Base-by-base conservation (phyloP, 2,888 invertebrate genomes). In the Eurytoma californica region DNA sequence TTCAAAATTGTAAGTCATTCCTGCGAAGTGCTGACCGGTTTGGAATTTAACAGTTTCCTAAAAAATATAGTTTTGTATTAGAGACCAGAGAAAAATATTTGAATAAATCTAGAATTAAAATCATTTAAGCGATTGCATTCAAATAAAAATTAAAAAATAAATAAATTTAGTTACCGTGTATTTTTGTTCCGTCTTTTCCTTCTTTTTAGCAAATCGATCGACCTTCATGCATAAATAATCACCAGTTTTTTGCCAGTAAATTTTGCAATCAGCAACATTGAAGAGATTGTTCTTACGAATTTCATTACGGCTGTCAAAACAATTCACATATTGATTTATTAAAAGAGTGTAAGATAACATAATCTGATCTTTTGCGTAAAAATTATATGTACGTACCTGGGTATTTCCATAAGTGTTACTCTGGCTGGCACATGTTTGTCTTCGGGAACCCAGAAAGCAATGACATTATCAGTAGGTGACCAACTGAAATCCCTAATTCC, bases 381-480 rank as follows among this genome's bases (percentile, higher is more conserved):
- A 63, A 30, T 80, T 68, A 9, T 39, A 1, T 39, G 1, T 39
- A 81, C 68, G 82, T 86, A 92, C 92, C 95, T 96, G 3, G 98
- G 98, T 82, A 99, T 94, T 90, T 98, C 97, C 70, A 98, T 92
- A 0, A 99, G 92, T 0, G 97, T 97, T 1, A 99, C 98, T 86
- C 98, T 93, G 0, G 98, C 98, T 12, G 99, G 98, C 0, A 97
- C 97, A 88, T 97, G 96, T 87, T 98, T 97, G 88, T 97, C 95
- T 91, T 99, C 99, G 0, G 98, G 97, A 3, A 98, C 98, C 98
- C 99, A 99, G 90, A 98, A 99, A 0, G 98, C 98, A 66, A 99
- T 93, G 53, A 96, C 93, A 88, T 98, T 98, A 89, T 98, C 98
- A 0, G 98, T 96, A 0, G 99, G 99, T 0, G 98, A 98, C 99